A percentile compares a stretch with the other conserved stretches of the same genome.
Conservation (phyloP, 2,797 vertebrate genomes). For the Epinephelus malabaricus region DNA sequence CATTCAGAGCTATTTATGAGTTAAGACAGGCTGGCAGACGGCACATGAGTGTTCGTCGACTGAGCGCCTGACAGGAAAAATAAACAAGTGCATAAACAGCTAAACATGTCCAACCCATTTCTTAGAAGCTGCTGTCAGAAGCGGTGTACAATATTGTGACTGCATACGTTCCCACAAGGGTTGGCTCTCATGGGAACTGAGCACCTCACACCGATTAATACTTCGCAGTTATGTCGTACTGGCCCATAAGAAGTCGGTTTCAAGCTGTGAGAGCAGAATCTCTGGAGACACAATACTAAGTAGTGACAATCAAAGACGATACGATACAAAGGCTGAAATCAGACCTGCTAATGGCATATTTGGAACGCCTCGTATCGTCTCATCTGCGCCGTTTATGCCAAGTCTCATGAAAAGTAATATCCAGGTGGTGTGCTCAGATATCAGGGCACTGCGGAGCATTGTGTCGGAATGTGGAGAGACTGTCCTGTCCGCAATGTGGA, state of each 20-base stretch:
- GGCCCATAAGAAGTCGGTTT: slow-evolving; percentile 9
- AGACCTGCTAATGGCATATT: slow-evolving; percentile 18
- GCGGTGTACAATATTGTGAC: neutral
- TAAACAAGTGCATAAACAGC: slow-evolving; percentile 40
- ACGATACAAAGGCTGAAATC: slow-evolving; percentile 28
- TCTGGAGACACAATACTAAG: slow-evolving; percentile 35
- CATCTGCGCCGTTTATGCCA: slow-evolving; percentile 6
- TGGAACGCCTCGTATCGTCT: neutral
- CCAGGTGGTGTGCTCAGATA: neutral
- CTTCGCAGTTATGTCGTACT: slow-evolving; percentile 37
- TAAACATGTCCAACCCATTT: slow-evolving; percentile 40
- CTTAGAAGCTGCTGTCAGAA: slow-evolving; percentile 32
- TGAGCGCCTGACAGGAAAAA: slow-evolving; percentile 38
- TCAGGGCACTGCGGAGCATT: too few species aligned
- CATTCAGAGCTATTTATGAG: slow-evolving; percentile 43
- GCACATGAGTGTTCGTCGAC: slow-evolving; percentile 16
- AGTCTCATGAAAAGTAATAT: slow-evolving; percentile 25
- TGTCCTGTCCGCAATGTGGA: too few species aligned
- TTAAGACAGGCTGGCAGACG: slow-evolving; percentile 22
- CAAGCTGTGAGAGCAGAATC: slow-evolving; percentile 3
- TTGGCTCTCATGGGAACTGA: slow-evolving; percentile 6
- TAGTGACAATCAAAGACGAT: slow-evolving; percentile 13
- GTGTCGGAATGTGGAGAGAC: too few species aligned
- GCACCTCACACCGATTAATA: slow-evolving; percentile 12
- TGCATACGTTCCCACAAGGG: slow-evolving; percentile 8